Percentiles rank a stretch among this genome's conserved stretches.
phyloP scores from a whole-genome alignment of 2,797 vertebrate genomes.

The Sus cebifrons region DNA sequence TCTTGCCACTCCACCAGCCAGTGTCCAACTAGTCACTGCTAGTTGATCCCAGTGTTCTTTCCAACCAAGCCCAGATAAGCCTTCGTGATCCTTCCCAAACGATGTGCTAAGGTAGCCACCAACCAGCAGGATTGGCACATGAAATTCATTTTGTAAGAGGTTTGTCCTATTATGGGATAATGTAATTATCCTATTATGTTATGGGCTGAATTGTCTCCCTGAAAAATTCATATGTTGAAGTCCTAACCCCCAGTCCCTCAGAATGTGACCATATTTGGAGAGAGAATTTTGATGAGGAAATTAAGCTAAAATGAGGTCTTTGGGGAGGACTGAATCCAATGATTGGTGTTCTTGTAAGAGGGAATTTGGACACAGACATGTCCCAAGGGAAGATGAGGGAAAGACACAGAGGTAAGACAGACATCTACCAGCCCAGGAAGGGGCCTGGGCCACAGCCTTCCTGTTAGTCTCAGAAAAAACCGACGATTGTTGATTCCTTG shows the following conservation, averaged over 20 bases:
- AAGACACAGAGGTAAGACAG: not conserved
- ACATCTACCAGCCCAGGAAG: not conserved
- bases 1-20: not conserved
- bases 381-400: not conserved
- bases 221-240: not conserved
- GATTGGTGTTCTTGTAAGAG: not conserved
- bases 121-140: not conserved
- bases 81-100: not conserved
- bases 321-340: not conserved
- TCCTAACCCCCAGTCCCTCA: not conserved
- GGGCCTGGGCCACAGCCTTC: not conserved
- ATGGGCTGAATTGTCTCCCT: not conserved
- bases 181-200: not conserved
- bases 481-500: not conserved
- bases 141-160: not conserved
- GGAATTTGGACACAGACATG: not conserved
- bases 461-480: not conserved
- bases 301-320: not conserved
- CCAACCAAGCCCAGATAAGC: fast-evolving
- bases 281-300: not conserved
- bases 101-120: not conserved
- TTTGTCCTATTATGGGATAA: not conserved
- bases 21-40: too few species aligned
- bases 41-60: not conserved
- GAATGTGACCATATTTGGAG: not conserved